Percentiles rank a stretch among this genome's conserved stretches.
Evolutionary conservation across 2,113 vertebrate species (phyloP).

Genomic region (Balaenoptera acutorostrata): DNA sequence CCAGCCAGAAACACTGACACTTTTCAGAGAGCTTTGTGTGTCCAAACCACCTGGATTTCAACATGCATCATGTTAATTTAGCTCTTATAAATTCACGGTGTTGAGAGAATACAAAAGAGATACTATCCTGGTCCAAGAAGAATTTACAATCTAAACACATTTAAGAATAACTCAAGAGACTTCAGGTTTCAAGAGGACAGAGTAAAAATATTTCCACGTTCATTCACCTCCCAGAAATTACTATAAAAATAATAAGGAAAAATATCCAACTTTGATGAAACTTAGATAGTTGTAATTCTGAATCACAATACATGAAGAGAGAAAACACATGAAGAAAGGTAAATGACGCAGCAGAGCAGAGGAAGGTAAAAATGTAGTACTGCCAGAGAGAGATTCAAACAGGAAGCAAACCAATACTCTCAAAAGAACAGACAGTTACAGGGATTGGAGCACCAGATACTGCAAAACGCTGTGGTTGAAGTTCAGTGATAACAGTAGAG

Average conservation of each 20-base stretch:
- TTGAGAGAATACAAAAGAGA: neutral
- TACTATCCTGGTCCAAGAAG: neutral
- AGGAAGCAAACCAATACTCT: neutral
- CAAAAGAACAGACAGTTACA: neutral
- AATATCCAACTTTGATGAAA: neutral
- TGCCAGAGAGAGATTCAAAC: neutral
- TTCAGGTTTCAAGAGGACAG: slow-evolving; percentile 8
- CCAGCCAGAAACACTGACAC: neutral
- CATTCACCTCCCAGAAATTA: neutral
- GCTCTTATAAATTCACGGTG: neutral
- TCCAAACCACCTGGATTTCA: neutral
- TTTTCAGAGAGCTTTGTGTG: neutral
- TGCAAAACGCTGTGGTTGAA: neutral
- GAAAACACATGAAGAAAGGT: neutral
- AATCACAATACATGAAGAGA: neutral
- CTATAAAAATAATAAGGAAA: neutral
- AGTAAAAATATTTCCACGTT: neutral
- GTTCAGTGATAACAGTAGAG: neutral
- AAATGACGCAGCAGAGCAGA: neutral
- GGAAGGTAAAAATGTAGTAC: neutral
- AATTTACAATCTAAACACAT: neutral
- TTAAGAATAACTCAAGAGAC: neutral
- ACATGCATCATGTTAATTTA: neutral
- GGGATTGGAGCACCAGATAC: too few species aligned
- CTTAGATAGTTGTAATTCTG: neutral